Evolutionary conservation across 2,888 invertebrate genomes (phyloP).

Genomic region (Acleris emargana): DNA sequence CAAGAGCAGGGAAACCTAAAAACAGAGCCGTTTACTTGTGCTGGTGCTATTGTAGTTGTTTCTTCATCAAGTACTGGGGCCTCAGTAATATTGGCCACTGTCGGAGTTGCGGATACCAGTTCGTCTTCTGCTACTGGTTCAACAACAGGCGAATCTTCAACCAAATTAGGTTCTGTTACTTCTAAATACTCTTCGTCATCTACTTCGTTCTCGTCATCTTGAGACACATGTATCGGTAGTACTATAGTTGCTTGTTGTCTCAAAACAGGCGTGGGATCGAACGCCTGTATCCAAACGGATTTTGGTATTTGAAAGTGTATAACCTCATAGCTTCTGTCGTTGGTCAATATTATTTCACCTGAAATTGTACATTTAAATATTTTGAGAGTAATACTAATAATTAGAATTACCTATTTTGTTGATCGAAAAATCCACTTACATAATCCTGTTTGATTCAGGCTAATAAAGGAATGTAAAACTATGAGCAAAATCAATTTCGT

Average conservation of each 20-base stretch:
- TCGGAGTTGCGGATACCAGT: slow-evolving; percentile 39
- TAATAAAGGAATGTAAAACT: slow-evolving; percentile 14
- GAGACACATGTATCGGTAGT: slow-evolving; percentile 70
- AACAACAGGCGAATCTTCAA: slow-evolving; percentile 44
- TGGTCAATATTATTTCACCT: slow-evolving; percentile 50
- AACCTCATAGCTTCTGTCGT: slow-evolving; percentile 62
- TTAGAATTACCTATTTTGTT: no score
- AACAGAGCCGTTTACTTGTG: slow-evolving; percentile 72
- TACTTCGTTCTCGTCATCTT: slow-evolving; percentile 48
- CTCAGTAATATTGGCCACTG: slow-evolving; percentile 47
- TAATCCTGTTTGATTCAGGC: slow-evolving; percentile 5
- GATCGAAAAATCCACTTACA: slow-evolving; percentile 13
- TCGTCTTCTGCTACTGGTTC: slow-evolving; percentile 45
- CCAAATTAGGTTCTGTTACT: slow-evolving; percentile 42
- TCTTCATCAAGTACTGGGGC: slow-evolving; percentile 50
- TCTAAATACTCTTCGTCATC: slow-evolving; percentile 50
- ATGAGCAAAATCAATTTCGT: slow-evolving; percentile 15
- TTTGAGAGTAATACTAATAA: not conserved
- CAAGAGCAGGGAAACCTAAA: slow-evolving; percentile 85
- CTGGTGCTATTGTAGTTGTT: slow-evolving; percentile 43
- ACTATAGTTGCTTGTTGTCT: slow-evolving; percentile 72
- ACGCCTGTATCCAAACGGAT: slow-evolving; percentile 65
- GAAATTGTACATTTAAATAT: slow-evolving; percentile 41
- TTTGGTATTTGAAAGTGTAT: slow-evolving; percentile 66
- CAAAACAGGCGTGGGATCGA: slow-evolving; percentile 67